A percentile compares a stretch with the other conserved stretches of the same genome.
These are phyloP conservation scores for Tautogolabrus adspersus DNA, from an alignment of 2,113 vertebrate genomes.

Conservation along the genomic window DNA sequence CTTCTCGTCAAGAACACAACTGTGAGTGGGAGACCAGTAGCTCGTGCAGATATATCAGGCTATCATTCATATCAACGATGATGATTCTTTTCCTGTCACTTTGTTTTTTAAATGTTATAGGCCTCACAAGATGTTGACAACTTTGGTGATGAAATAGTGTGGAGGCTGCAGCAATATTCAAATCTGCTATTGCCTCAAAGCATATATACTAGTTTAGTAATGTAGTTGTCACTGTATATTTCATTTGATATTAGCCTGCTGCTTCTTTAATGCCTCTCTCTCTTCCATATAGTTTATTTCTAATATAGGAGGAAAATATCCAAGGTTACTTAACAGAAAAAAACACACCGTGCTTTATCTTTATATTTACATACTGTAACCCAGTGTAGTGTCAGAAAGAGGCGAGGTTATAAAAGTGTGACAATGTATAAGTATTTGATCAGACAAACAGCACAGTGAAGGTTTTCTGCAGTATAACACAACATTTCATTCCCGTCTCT, in stretches of 20 bases:
- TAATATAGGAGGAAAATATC: neutral
- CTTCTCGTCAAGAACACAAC: neutral
- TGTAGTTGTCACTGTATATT: neutral
- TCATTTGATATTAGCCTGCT: neutral
- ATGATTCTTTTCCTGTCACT: too few species aligned
- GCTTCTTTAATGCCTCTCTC: neutral
- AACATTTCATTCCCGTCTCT: constrained; percentile 29
- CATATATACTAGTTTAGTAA: neutral
- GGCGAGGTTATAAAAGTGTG: too few species aligned
- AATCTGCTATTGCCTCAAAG: too few species aligned
- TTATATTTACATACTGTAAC: neutral
- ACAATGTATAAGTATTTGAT: too few species aligned
- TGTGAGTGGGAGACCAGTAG: constrained; percentile 24
- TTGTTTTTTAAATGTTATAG: too few species aligned
- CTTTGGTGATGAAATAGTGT: constrained; percentile 4
- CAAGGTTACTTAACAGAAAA: neutral
- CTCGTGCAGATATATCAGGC: neutral
- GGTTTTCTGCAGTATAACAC: neutral
- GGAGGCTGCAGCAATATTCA: constrained; percentile 15
- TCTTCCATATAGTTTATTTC: neutral
- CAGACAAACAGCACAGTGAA: neutral
- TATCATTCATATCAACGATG: too few species aligned
- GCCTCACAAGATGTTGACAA: neutral
- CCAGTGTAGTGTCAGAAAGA: too few species aligned
- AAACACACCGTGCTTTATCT: neutral